These are phyloP conservation scores for Drosophila punjabiensis DNA, from an alignment of 1,140 invertebrate species.

Conservation along the genomic window DNA sequence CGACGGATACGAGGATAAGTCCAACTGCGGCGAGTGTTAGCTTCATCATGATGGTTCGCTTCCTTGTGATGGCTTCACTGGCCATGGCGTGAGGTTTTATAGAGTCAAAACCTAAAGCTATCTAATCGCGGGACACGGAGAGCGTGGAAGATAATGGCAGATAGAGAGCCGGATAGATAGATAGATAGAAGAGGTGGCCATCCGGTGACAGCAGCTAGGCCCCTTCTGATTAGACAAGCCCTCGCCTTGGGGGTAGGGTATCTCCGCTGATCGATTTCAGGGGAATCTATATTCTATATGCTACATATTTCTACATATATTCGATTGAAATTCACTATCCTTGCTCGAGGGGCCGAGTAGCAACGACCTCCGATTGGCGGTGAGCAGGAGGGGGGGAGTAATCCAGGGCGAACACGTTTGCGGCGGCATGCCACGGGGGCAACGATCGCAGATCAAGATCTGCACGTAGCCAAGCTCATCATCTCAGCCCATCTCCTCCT, in stretches of 20 bases:
- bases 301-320: neutral
- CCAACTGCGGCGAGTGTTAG: constrained; percentile 28
- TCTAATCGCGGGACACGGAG: constrained; percentile 25
- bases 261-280: constrained; percentile 18
- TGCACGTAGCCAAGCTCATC: constrained; percentile 39
- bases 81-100: constrained; percentile 38
- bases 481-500: constrained; percentile 2
- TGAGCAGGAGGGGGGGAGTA: constrained; percentile 7
- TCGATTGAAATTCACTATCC: neutral
- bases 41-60: constrained; percentile 41
- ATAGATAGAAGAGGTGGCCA: constrained; percentile 42
- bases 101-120: constrained; percentile 1
- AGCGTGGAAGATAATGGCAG: neutral
- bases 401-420: constrained; percentile 40
- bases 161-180: constrained; percentile 19
- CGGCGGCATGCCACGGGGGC: constrained; percentile 35
- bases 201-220: constrained; percentile 37
- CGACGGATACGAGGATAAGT: constrained; percentile 25
- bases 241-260: constrained; percentile 1
- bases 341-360: constrained; percentile 6
- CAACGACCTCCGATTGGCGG: constrained; percentile 34
- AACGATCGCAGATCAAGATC: constrained; percentile 32
- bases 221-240: constrained; percentile 47
- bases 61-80: constrained; percentile 1
- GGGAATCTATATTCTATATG: constrained; percentile 14